Evolutionary conservation across 2,888 invertebrate species (phyloP).

Genomic region (Pandemis cinnamomeana): DNA sequence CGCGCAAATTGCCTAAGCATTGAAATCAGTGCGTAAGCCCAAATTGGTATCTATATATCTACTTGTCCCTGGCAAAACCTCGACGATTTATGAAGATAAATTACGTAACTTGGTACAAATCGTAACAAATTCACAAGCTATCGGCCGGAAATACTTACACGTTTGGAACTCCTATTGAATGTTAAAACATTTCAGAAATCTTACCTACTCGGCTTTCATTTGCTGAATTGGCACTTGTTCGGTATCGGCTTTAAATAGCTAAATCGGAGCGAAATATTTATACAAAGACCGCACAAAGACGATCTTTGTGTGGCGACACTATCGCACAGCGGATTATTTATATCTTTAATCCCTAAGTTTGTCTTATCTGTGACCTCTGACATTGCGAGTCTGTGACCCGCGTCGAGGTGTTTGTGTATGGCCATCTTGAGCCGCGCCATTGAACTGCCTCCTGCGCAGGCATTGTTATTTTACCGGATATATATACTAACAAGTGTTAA

Average conservation of each 20-base stretch:
- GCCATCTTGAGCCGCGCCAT: too few relatives aligned
- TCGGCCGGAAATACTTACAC: conserved; percentile 19
- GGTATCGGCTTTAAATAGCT: not conserved
- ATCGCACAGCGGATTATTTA: too few relatives aligned
- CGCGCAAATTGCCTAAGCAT: conserved; percentile 33
- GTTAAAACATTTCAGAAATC: not conserved
- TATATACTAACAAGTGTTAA: too few relatives aligned
- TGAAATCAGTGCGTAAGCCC: conserved; percentile 30
- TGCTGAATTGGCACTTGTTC: not conserved
- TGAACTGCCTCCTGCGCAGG: too few relatives aligned
- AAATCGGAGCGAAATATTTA: too few relatives aligned
- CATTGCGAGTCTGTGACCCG: too few relatives aligned
- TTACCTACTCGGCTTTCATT: not conserved
- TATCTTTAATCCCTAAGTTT: too few relatives aligned
- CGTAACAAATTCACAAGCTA: conserved; percentile 25
- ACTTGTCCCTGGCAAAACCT: conserved; percentile 37
- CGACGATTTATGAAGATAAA: conserved; percentile 40
- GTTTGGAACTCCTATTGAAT: conserved; percentile 5
- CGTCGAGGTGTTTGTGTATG: too few relatives aligned
- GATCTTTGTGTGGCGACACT: too few relatives aligned
- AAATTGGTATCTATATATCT: conserved; percentile 16
- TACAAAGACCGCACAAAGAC: too few relatives aligned
- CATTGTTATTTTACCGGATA: too few relatives aligned
- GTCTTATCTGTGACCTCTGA: too few relatives aligned
- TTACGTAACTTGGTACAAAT: conserved; percentile 32